phyloP scores from a whole-genome alignment of 1,140 invertebrate species.

The Paramacrobiotus metropolitanus region DNA sequence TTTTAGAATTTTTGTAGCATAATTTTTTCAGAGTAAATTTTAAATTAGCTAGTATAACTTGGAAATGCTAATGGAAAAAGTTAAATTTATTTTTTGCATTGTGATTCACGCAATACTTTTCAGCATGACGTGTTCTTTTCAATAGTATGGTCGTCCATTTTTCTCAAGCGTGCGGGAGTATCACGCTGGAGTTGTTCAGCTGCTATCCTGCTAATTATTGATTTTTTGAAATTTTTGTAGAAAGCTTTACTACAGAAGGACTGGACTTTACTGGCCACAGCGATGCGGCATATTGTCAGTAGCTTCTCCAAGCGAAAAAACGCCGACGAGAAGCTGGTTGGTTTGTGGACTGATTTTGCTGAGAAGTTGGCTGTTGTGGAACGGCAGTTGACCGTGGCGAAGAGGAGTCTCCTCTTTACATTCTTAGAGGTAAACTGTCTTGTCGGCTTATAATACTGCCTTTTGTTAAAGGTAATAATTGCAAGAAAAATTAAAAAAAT shows the following conservation, averaged over 20 bases:
- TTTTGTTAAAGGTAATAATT: slow-evolving; percentile 19
- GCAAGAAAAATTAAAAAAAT: too few species aligned
- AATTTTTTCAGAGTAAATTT: slow-evolving; percentile 6
- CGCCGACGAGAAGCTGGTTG: too few species aligned
- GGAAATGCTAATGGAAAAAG: too few species aligned
- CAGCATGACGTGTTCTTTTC: too few species aligned
- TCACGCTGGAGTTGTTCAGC: too few species aligned
- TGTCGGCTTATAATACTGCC: slow-evolving; percentile 15
- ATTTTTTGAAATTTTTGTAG: slow-evolving; percentile 4
- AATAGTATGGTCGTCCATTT: too few species aligned
- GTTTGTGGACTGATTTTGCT: slow-evolving; percentile 36
- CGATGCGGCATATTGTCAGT: slow-evolving; percentile 19
- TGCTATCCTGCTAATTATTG: slow-evolving; percentile 6
- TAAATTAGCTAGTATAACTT: too few species aligned
- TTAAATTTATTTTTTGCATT: too few species aligned
- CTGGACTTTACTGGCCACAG: background rate
- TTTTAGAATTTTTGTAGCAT: background rate
- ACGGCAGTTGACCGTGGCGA: slow-evolving; percentile 28
- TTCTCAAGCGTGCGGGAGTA: too few species aligned
- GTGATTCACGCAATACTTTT: too few species aligned
- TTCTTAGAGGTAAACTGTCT: slow-evolving; percentile 15
- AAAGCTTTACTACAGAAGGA: background rate
- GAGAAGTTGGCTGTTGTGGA: slow-evolving; percentile 47
- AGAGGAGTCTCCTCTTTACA: slow-evolving; percentile 15
- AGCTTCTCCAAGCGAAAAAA: slow-evolving; percentile 47